phyloP scores from a whole-genome alignment of 2,797 vertebrate genomes.

The Glossophaga mutica region DNA sequence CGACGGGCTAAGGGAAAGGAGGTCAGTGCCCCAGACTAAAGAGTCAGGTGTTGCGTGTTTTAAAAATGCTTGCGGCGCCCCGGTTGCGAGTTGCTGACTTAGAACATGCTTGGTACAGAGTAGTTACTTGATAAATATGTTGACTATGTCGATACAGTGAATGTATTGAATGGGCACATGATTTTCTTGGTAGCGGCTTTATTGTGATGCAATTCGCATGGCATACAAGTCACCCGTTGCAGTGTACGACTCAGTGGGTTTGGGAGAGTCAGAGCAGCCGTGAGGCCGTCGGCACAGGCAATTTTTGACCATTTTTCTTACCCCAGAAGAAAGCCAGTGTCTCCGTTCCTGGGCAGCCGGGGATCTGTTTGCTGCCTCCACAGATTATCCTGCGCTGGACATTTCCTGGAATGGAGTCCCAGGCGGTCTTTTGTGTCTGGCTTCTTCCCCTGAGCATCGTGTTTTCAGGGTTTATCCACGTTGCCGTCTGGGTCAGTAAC shows the following conservation, averaged over 20 bases:
- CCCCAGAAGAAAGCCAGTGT: neutral
- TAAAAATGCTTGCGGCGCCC: no score
- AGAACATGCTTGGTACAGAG: no score
- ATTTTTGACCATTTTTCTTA: neutral
- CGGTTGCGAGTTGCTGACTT: no score
- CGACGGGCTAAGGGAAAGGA: no score
- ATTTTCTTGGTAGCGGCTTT: neutral
- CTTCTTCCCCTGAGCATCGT: accelerated
- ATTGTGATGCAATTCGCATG: neutral
- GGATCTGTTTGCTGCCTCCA: neutral
- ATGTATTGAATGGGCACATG: neutral
- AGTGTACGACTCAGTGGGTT: neutral
- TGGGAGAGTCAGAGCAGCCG: neutral
- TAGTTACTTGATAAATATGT: neutral
- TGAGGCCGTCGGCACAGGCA: neutral
- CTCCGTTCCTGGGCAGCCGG: neutral
- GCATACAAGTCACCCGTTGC: neutral
- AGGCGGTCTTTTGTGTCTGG: no score
- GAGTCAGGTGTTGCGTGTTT: no score
- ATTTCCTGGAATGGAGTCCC: neutral
- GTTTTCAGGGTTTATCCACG: neutral
- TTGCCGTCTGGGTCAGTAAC: accelerated
- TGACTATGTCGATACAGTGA: no score
- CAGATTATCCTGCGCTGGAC: neutral
- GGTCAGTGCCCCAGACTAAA: no score